phyloP scores from a whole-genome alignment of 1,140 invertebrate species.

The Chymomyza costata region DNA sequence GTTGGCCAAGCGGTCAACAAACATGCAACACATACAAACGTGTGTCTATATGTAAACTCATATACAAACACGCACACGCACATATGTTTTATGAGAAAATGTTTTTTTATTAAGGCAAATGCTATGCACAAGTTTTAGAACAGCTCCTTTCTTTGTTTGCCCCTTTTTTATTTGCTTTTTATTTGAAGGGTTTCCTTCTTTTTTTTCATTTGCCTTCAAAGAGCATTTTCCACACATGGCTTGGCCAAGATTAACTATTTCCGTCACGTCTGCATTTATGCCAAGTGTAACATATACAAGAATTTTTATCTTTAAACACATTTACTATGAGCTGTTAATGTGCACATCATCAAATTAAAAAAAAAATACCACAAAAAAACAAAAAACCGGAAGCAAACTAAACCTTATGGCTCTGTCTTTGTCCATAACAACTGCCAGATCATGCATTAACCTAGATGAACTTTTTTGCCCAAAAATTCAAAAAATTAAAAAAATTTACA shows the following conservation, averaged over 20 bases:
- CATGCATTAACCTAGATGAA: slow-evolving; percentile 31
- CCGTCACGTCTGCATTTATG: slow-evolving; percentile 31
- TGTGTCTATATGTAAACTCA: too few species aligned
- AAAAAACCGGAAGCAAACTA: too few species aligned
- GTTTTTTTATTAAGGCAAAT: too few species aligned
- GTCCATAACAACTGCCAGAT: slow-evolving; percentile 2
- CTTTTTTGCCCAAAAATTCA: slow-evolving; percentile 26
- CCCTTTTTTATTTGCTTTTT: slow-evolving; percentile 5
- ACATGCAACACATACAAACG: too few species aligned
- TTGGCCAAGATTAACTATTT: slow-evolving; percentile 6
- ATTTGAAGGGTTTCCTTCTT: too few species aligned
- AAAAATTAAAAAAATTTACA: slow-evolving; percentile 32
- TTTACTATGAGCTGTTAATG: background rate
- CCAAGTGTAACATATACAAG: slow-evolving; percentile 28
- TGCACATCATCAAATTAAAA: slow-evolving; percentile 1
- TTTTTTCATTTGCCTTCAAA: slow-evolving; percentile 6
- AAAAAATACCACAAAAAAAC: slow-evolving; percentile 8
- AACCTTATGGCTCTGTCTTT: too few species aligned
- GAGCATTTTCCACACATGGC: too few species aligned
- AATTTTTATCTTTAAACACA: slow-evolving; percentile 16
- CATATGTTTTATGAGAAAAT: too few species aligned
- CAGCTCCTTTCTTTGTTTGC: slow-evolving; percentile 1
- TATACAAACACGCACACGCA: too few species aligned
- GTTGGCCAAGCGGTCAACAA: too few species aligned
- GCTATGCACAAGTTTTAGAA: slow-evolving; percentile 20